These are phyloP conservation scores for Notodonta ziczac DNA, from an alignment of 2,888 invertebrate species.

Conservation along the genomic window DNA sequence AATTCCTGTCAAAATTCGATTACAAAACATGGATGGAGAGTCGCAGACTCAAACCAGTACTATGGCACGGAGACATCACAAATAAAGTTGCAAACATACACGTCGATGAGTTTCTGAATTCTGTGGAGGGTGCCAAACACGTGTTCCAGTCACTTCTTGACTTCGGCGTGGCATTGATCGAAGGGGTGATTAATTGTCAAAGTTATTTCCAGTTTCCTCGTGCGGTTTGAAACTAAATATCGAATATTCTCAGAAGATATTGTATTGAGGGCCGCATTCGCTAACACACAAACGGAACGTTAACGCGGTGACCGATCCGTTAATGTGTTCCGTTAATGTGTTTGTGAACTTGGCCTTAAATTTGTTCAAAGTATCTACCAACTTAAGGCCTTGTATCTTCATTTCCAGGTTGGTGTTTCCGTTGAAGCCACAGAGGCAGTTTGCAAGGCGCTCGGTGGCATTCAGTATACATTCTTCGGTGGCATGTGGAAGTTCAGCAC, in stretches of 20 bases:
- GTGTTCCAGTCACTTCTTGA: conserved; percentile 81
- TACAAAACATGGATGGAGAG: conserved; percentile 60
- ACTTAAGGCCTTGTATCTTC: no score
- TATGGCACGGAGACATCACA: conserved; percentile 79
- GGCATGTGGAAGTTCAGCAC: conserved; percentile 89
- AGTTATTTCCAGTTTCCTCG: not conserved
- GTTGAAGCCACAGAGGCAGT: conserved; percentile 80
- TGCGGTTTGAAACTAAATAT: not conserved
- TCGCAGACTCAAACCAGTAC: conserved; percentile 52
- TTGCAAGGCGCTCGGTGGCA: conserved; percentile 84
- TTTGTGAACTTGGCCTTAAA: no score
- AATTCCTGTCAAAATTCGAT: conserved; percentile 74
- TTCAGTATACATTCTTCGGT: conserved; percentile 89
- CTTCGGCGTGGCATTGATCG: conserved; percentile 81
- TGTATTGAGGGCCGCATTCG: no score
- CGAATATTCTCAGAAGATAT: no score
- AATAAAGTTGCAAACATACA: conserved; percentile 66
- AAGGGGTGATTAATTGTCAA: conserved; percentile 32
- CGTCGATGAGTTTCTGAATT: conserved; percentile 75
- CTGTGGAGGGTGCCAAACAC: conserved; percentile 65
- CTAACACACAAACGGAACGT: no score
- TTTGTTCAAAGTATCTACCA: no score
- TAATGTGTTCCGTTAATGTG: no score
- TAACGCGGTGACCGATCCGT: no score
- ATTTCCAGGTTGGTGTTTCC: conserved; percentile 74